Conservation (phyloP, 2,113 vertebrate genomes). For the Artemisiospiza belli region DNA sequence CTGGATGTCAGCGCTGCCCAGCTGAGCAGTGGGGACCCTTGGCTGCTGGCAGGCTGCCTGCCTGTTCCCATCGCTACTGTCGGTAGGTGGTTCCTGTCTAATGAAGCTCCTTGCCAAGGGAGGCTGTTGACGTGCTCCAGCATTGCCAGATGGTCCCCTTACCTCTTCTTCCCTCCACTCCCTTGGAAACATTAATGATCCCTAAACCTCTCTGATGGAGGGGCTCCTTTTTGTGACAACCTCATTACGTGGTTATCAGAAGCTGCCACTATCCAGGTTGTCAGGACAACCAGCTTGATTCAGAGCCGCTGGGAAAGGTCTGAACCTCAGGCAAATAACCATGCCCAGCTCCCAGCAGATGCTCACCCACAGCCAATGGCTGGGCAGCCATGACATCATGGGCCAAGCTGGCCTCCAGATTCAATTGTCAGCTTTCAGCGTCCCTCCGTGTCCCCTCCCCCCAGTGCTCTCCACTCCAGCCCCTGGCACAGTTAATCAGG, state of each 20-base stretch:
- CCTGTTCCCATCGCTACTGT: conserved; percentile 20
- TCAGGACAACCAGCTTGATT: conserved; percentile 91
- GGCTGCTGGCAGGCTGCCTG: background rate
- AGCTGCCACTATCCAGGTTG: conserved; percentile 86
- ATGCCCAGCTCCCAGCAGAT: conserved; percentile 87
- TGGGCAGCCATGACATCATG: conserved; percentile 91
- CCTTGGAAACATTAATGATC: conserved; percentile 42
- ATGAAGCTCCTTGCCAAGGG: conserved; percentile 19
- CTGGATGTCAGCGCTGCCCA: background rate
- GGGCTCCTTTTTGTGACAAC: conserved; percentile 73
- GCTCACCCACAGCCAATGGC: conserved; percentile 85
- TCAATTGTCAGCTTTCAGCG: conserved; percentile 69
- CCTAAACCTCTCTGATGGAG: conserved; percentile 44
- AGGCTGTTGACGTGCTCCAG: conserved; percentile 7
- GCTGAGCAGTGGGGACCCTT: conserved; percentile 8
- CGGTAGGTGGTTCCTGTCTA: conserved; percentile 24
- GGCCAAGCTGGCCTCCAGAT: conserved; percentile 81
- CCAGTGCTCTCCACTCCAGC: background rate
- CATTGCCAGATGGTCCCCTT: background rate
- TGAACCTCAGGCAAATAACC: conserved; percentile 87
- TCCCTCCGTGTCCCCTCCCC: conserved; percentile 48
- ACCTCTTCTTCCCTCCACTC: conserved; percentile 19
- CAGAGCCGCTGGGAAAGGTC: conserved; percentile 82
- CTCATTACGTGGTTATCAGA: conserved; percentile 78
- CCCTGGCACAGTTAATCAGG: background rate